Evolutionary conservation across 2,113 vertebrate species (phyloP), one percentile per base, ranked within the genome.

Genomic region (Chroicocephalus ridibundus): DNA sequence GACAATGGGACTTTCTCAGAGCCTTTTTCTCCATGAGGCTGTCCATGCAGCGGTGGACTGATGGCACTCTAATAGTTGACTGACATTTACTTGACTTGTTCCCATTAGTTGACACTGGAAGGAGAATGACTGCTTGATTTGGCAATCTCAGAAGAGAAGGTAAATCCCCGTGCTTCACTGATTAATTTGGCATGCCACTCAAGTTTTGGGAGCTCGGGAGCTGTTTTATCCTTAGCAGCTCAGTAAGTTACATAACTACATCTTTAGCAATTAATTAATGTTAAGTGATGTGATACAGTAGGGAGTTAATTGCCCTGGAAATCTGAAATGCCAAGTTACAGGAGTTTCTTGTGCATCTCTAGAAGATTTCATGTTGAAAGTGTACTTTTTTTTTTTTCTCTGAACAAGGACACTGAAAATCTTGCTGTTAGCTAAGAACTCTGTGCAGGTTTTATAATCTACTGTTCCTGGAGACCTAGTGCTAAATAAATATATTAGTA

Each of bases 221-320:
- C 86, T 51, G 40, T 84, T 92, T 95, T 88, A 84, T 96, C 94
- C 76, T 86, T 94, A 86, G 93, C 83, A 95, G 81, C 86, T 96
- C 83, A 64, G 2, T 81, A 95, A 94, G 88, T 91, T 95, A 91
- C 77, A 51, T 95, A 96, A 96, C 93, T 94, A 94, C 83, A 91
- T 95, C 88, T 96, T 96, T 75, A 96, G 88, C 91, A 95, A 93
- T 96, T 97, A 96, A 97, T 96, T 96, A 95, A 91, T 87, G 46
- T 92, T 95, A 95, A 96, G 88, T 94, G 96, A 86, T 92, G 80
- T 94, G 92, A 86, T 97, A 75, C 95, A 95, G 72, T 93, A 44
- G 94, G 90, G 94, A 97, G 95, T 92, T 96, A 94, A 96, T 95
- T 96, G 93, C 88, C 47, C 76, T 95, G 81, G 90, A 96, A 96